A percentile compares a stretch with the other conserved stretches of the same genome.
Conservation (phyloP, 2,888 invertebrate genomes). For the Leptinotarsa juncta region DNA sequence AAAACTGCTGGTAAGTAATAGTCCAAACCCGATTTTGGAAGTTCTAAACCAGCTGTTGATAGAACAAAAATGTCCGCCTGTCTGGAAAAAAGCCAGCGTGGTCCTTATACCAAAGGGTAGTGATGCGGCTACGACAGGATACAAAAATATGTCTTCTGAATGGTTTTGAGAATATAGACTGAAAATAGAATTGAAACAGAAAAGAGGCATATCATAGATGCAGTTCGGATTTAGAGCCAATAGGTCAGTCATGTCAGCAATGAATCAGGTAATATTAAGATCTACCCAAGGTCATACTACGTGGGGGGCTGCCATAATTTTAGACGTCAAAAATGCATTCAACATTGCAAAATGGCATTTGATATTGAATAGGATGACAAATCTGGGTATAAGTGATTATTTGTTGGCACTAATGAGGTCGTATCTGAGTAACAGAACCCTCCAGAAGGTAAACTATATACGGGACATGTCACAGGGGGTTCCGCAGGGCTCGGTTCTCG, state of each 20-base stretch:
- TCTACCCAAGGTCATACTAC: background rate
- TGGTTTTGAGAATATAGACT: background rate
- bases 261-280: background rate
- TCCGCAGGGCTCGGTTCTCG: background rate
- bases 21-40: slow-evolving; percentile 22
- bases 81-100: slow-evolving; percentile 11
- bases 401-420: background rate
- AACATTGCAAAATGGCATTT: slow-evolving; percentile 3
- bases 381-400: background rate
- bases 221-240: slow-evolving; percentile 13
- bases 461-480: background rate
- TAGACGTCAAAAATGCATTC: slow-evolving; percentile 6
- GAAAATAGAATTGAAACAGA: background rate
- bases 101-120: slow-evolving; percentile 5
- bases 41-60: background rate
- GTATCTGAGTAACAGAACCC: background rate
- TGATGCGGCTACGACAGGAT: background rate
- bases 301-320: background rate
- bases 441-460: background rate
- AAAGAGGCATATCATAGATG: background rate
- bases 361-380: background rate
- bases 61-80: background rate
- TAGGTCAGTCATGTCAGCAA: background rate
- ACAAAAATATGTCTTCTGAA: background rate
- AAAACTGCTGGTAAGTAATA: background rate